Conservation (phyloP, 2,888 invertebrate species). For the Drosophila fulvimacula region DNA sequence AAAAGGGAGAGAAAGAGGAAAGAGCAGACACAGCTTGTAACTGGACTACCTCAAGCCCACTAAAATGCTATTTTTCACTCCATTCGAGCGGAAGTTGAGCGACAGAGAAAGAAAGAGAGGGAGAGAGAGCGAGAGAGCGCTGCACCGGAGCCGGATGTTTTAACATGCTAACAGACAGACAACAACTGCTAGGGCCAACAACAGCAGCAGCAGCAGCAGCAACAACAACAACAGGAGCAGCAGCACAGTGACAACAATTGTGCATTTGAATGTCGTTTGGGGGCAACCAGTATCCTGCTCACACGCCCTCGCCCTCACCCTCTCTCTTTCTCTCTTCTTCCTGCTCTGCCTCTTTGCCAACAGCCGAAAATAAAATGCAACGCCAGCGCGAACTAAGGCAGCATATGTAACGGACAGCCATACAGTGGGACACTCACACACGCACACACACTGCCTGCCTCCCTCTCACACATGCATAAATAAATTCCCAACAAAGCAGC, state of each 20-base stretch:
- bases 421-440: neutral
- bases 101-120: conserved; percentile 61
- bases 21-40: conserved; percentile 8
- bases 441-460: conserved; percentile 2
- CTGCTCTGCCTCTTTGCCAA: neutral
- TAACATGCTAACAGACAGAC: conserved; percentile 66
- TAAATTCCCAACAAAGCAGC: conserved; percentile 50
- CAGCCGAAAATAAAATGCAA: conserved; percentile 48
- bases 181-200: conserved; percentile 30
- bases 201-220: conserved; percentile 20
- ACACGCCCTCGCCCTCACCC: neutral
- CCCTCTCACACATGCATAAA: conserved; percentile 9
- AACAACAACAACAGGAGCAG: conserved; percentile 5
- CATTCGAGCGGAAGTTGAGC: conserved; percentile 75
- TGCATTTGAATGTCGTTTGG: conserved; percentile 75
- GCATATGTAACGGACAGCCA: conserved; percentile 37
- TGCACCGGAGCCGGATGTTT: conserved; percentile 64
- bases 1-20: neutral
- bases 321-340: neutral
- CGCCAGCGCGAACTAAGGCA: conserved; percentile 30
- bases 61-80: conserved; percentile 76
- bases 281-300: conserved; percentile 33
- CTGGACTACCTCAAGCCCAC: conserved; percentile 45
- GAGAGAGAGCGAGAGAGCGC: conserved; percentile 57
- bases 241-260: conserved; percentile 73